Base-by-base conservation (phyloP, 2,797 vertebrate species). In the Sebastes diploproa region DNA sequence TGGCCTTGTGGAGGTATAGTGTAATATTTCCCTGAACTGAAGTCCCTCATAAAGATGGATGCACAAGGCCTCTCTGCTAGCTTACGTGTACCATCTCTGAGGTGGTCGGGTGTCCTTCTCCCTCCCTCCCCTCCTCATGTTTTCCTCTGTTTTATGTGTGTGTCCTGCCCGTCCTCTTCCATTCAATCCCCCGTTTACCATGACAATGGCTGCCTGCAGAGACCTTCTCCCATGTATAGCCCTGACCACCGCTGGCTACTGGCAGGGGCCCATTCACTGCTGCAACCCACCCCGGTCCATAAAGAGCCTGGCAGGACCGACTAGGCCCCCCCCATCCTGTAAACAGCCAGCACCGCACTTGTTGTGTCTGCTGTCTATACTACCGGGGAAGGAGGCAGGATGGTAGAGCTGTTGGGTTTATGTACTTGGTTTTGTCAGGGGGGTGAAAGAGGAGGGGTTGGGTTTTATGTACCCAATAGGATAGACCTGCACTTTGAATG, bases 121-220 rank as follows among this genome's bases (percentile, higher is more conserved):
- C 60, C 77, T 54, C 18, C 46, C 38, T 42, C 38, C 16, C 18
- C 81, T 78, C 36, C 83, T 83, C 78, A 63, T 92, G 86, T 91
- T 86, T 90, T 90, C 84, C 86, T 91, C 85, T 88, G 85, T 94
- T 94, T 91, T 92, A 91, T 93, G 81, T 94, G 90, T 90, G 85
- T 90, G 89, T 94, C 88, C 92, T 93, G 86, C 83, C 90, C 92
- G 81, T 93, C 93, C 89, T 92, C 82, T 90, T 81, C 81, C 89
- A 92, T 94, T 94, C 91, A 94, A 55, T 56, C 61, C 69, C 20
- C 61, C 9, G 60, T 92, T 94, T 95, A 93, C 74, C 94, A 95
- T 94, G 68, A 94, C 91, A 94, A 95, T 88, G 64, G 91, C 79
- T 69, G 89, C 90, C 90, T 91, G 92, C 86, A 6, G 91, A 85